A percentile compares a stretch with the other conserved stretches of the same genome.
Evolutionary conservation across 2,888 invertebrate species (phyloP).

Genomic region (Chrysopilus asiliformis): DNA sequence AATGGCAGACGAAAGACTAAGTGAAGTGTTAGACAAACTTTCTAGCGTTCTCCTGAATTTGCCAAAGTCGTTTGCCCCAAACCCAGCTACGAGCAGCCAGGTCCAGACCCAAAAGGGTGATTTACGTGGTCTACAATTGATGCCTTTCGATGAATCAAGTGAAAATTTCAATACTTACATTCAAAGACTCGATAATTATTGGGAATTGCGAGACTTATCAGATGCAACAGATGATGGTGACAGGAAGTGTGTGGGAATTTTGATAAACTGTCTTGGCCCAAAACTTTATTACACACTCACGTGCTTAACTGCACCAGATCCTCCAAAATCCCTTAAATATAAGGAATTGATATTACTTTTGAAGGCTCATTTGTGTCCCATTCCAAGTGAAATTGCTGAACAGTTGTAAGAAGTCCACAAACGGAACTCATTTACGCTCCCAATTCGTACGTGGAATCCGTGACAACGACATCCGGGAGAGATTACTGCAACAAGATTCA

Average conservation of each 20-base stretch:
- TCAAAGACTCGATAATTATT: background rate
- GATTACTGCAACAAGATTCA: conserved; percentile 4
- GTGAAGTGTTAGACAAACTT: background rate
- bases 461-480: conserved; percentile 3
- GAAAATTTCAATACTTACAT: background rate
- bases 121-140: background rate
- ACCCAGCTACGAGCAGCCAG: background rate
- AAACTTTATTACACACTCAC: too few species aligned
- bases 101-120: background rate
- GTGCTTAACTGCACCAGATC: too few species aligned
- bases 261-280: too few species aligned
- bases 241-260: too few species aligned
- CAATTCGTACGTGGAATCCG: conserved; percentile 8
- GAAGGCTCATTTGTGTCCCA: too few species aligned
- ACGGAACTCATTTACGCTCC: conserved; percentile 9
- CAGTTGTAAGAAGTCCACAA: too few species aligned
- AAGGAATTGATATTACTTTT: too few species aligned
- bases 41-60: background rate
- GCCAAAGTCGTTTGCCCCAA: background rate
- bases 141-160: background rate
- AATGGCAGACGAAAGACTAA: too few species aligned
- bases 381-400: conserved; percentile 8
- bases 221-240: conserved; percentile 1
- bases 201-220: background rate
- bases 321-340: too few species aligned